Base-by-base conservation (phyloP, 35 echinoderm and acorn worm species). In the Acanthaster planci region DNA sequence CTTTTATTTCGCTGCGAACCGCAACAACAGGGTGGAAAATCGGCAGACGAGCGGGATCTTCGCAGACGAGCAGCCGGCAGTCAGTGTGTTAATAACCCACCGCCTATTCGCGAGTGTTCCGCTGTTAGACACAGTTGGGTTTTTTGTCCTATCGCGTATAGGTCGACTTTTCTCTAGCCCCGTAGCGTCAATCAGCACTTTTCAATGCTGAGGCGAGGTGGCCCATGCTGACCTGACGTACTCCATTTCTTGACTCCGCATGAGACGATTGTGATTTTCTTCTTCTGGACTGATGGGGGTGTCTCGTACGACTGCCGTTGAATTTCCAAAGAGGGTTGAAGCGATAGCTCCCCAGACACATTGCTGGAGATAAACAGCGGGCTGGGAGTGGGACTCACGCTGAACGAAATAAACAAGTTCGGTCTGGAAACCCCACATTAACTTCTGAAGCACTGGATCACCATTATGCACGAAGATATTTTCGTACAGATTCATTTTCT, bases 161-260 rank as follows among this genome's bases (percentile, higher is more conserved):
- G 64, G 29, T 9, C 23, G 64, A 31, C 64, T 34, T 26, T 72
- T 35, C 32, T 72, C 64, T 26, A 31, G 64, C 26, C n/a, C n/a
- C 64, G 34, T 72, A 27, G 26, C 34, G 64, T 72, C 64, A 72
- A 72, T 72, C 64, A 72, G 64, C 34, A 34, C 34, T 6, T 72
- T 26, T 72, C 64, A 72, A 72, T 72, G 64, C 23, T 15, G 64
- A 29, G 64, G 64, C 64, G 64, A 72, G 64, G 29, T 72, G 64
- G 64, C 64, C 64, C 64, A 26, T 72, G 26, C 14, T 72, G 64
- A 72, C 64, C 64, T 72, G 22, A 72, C 30, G 26, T 31, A 72
- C 34, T 30, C 29, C 23, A 26, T 72, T 34, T 72, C 64, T 34
- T 72, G 34, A 26, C 34, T 26, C 29, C 26, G n/a, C 2, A 30